These are phyloP conservation scores for Phytoseiulus persimilis DNA, from an alignment of 2,888 invertebrate species.

Conservation along the genomic window DNA sequence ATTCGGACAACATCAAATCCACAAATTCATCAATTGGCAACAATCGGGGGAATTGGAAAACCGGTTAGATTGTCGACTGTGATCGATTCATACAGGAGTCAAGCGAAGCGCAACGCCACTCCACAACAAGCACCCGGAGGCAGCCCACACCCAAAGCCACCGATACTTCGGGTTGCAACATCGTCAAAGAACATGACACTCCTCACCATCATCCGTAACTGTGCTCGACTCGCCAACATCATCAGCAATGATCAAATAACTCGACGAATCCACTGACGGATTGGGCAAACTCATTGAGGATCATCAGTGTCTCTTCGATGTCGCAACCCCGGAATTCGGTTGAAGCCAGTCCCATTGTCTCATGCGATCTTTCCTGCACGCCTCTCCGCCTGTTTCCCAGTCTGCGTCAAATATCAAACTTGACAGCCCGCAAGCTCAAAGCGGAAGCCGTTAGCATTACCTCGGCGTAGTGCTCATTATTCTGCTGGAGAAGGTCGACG, in stretches of 20 bases:
- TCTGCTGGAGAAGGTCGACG: slow-evolving; percentile 95
- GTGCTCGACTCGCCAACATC: too few relatives aligned
- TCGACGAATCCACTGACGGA: too few relatives aligned
- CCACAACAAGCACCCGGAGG: neutral
- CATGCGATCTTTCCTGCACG: neutral
- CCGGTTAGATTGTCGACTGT: neutral
- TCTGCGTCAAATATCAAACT: neutral
- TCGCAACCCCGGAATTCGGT: neutral
- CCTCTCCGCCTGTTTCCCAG: neutral
- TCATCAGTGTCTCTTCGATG: neutral
- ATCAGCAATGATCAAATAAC: too few relatives aligned
- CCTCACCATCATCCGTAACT: neutral
- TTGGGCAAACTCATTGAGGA: too few relatives aligned
- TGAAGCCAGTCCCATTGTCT: neutral
- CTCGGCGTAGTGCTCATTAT: slow-evolving; percentile 99
- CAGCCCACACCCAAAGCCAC: neutral
- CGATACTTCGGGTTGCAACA: neutral
- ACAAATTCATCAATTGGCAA: neutral
- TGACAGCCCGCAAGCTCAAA: neutral
- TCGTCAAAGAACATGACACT: neutral
- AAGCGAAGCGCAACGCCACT: neutral
- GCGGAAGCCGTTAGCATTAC: slow-evolving; percentile 56
- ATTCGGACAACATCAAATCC: neutral
- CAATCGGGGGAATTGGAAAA: neutral
- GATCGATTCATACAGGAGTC: neutral